Conservation (phyloP, 2,888 invertebrate species). For the Drosophila affinis region DNA sequence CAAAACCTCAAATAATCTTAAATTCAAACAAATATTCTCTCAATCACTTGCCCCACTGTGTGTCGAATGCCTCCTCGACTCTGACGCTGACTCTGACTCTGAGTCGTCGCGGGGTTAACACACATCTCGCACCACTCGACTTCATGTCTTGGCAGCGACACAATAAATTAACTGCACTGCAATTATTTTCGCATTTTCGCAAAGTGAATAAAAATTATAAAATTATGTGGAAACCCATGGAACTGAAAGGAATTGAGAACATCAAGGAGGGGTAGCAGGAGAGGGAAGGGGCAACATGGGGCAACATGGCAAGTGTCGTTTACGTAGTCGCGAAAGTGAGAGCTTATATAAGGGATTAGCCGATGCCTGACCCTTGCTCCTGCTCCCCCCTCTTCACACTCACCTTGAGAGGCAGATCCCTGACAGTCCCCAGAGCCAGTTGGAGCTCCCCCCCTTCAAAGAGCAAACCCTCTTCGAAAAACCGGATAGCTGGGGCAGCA, state of each 20-base stretch:
- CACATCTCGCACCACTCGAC: slow-evolving; percentile 51
- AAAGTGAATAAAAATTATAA: slow-evolving; percentile 75
- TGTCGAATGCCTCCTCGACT: background rate
- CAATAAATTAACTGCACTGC: slow-evolving; percentile 78
- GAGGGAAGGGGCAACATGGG: slow-evolving; percentile 18
- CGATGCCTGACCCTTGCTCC: slow-evolving; percentile 49
- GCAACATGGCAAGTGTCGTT: slow-evolving; percentile 24
- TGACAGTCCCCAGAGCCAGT: background rate
- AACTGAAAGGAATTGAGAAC: background rate
- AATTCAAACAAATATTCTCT: background rate
- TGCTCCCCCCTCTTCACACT: slow-evolving; percentile 7
- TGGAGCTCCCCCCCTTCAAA: background rate
- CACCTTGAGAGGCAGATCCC: background rate
- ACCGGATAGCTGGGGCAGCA: slow-evolving; percentile 45
- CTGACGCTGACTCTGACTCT: too few relatives aligned
- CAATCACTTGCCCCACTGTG: slow-evolving; percentile 19
- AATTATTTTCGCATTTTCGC: slow-evolving; percentile 78
- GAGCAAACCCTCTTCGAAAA: slow-evolving; percentile 12
- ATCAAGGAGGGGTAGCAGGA: background rate
- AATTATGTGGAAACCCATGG: slow-evolving; percentile 60
- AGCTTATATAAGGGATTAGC: slow-evolving; percentile 63
- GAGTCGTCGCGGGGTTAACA: slow-evolving; percentile 29
- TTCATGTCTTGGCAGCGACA: slow-evolving; percentile 71
- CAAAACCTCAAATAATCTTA: background rate
- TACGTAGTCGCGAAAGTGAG: slow-evolving; percentile 54